Conservation (phyloP, 1,140 invertebrate species). For the Ceratoteleas bidentatus region DNA sequence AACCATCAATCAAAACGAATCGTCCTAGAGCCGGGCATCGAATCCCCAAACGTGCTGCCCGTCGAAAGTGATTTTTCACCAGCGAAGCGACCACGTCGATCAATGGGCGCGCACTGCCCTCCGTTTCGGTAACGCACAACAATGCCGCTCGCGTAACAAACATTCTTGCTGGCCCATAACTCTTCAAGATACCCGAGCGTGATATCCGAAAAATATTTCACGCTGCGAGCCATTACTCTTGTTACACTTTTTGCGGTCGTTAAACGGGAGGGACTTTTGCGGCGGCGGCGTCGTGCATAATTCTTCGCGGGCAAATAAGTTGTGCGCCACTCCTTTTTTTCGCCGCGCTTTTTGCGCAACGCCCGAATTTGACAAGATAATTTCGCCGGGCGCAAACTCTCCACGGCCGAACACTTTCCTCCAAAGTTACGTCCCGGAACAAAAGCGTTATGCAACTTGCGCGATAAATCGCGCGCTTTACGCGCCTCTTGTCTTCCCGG, state of each 20-base stretch:
- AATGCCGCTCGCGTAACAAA: conserved; percentile 40
- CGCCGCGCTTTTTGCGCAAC: conserved; percentile 13
- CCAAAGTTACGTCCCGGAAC: conserved; percentile 7
- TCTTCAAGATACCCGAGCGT: conserved; percentile 41
- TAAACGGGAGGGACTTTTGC: conserved; percentile 45
- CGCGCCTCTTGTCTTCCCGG: conserved; percentile 7
- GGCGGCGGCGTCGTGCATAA: conserved; percentile 42
- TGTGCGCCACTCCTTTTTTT: too few relatives aligned
- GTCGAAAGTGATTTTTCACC: too few relatives aligned
- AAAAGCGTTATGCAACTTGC: conserved; percentile 4
- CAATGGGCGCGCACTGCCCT: conserved; percentile 5
- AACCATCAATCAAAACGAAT: too few relatives aligned
- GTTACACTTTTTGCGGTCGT: conserved; percentile 47
- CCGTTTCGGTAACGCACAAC: conserved; percentile 31
- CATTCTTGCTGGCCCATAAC: conserved; percentile 30
- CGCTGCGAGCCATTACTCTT: conserved; percentile 55
- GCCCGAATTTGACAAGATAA: conserved; percentile 57
- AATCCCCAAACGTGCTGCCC: too few relatives aligned
- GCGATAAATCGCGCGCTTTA: conserved; percentile 39
- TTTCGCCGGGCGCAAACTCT: conserved; percentile 33
- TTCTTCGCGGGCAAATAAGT: conserved; percentile 28
- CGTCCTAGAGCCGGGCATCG: too few relatives aligned
- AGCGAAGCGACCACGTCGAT: background rate
- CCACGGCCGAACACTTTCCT: conserved; percentile 32
- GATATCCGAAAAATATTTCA: conserved; percentile 58